phyloP scores from a whole-genome alignment of 2,797 vertebrate genomes.

The Cetoscarus ocellatus region DNA sequence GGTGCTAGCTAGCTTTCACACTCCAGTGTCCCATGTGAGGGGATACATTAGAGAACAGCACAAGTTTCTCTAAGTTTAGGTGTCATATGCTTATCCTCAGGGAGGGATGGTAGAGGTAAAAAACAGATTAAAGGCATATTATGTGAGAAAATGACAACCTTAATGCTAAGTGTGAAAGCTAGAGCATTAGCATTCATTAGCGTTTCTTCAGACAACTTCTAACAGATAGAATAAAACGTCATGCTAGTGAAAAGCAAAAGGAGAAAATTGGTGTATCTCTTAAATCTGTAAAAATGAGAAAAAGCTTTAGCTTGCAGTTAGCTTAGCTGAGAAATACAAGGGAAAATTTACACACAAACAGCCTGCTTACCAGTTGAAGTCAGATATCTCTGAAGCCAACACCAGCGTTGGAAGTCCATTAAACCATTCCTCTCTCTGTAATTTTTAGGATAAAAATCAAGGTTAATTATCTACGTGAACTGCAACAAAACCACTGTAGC shows the following conservation, averaged over 20 bases:
- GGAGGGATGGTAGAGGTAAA: conserved; percentile 3
- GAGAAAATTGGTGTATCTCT: neutral
- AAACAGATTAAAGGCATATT: conserved; percentile 12
- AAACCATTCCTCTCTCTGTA: too few species aligned
- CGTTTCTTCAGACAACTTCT: conserved; percentile 5
- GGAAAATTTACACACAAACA: too few species aligned
- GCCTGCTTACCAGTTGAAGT: too few species aligned
- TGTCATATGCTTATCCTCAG: conserved; percentile 32
- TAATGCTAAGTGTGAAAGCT: conserved; percentile 3
- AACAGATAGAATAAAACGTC: neutral
- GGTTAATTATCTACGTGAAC: too few species aligned
- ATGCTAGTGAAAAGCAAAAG: neutral
- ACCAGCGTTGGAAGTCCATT: too few species aligned
- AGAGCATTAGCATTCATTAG: conserved; percentile 2
- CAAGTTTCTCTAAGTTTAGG: conserved; percentile 3
- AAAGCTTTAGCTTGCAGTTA: neutral
- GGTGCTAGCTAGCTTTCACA: conserved; percentile 41
- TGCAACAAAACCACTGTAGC: too few species aligned
- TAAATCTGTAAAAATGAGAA: neutral
- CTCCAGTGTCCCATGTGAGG: conserved; percentile 7
- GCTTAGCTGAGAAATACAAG: neutral
- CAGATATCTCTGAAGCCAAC: too few species aligned
- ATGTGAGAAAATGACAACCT: neutral
- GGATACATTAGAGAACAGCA: conserved; percentile 30
- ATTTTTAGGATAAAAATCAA: too few species aligned